Percentiles rank a stretch among this genome's conserved stretches.
Evolutionary conservation across 2,797 vertebrate species (phyloP).

Genomic region (Delichon dasypus): DNA sequence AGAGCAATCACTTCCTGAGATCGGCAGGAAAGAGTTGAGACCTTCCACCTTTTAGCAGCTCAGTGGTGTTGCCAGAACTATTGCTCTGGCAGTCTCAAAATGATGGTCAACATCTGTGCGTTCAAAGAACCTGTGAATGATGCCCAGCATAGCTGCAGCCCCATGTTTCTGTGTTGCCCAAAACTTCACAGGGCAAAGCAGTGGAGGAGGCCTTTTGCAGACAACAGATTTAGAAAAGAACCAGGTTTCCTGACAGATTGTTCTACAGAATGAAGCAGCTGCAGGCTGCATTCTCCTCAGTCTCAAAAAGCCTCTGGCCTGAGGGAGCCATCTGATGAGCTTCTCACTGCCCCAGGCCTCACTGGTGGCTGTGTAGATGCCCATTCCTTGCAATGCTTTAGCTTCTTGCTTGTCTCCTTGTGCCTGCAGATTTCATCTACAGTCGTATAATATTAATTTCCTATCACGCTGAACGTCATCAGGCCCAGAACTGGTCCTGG

Average conservation of each 20-base stretch:
- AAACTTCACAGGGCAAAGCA: neutral
- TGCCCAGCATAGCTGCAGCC: neutral
- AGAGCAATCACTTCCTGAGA: neutral
- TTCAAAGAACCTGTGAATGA: neutral
- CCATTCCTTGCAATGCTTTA: neutral
- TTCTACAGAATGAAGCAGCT: neutral
- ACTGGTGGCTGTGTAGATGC: accelerated
- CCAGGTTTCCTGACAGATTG: accelerated
- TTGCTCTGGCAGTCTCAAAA: neutral
- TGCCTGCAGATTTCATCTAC: neutral
- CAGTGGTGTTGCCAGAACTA: neutral
- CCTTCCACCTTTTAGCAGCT: neutral
- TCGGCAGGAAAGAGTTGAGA: neutral
- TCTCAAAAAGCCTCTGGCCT: neutral
- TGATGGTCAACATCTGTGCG: neutral
- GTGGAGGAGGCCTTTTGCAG: neutral
- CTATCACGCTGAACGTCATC: neutral
- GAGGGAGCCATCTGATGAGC: neutral
- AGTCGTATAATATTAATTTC: neutral
- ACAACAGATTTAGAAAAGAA: neutral
- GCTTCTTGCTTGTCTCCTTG: neutral
- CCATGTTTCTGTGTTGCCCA: neutral
- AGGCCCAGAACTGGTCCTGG: neutral
- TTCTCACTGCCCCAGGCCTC: neutral
- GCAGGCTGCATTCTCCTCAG: neutral